Evolutionary conservation across 2,797 vertebrate genomes (phyloP).

Genomic region (Chaetophractus vellerosus): DNA sequence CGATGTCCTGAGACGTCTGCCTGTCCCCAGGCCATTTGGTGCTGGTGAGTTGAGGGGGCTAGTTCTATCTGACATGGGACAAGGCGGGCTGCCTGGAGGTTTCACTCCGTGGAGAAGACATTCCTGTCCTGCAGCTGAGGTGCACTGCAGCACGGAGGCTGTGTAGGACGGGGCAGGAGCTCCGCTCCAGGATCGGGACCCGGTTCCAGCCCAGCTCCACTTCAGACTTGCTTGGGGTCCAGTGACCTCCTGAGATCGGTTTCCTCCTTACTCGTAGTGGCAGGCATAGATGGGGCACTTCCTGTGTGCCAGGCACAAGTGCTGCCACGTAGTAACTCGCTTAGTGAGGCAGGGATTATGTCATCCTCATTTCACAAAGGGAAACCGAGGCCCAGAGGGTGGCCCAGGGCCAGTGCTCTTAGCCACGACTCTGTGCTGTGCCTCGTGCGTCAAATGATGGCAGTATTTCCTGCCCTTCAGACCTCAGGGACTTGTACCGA

Average conservation of each 20-base stretch:
- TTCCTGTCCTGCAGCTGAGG: background rate
- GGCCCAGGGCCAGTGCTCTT: background rate
- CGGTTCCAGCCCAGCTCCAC: background rate
- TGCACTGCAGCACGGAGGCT: background rate
- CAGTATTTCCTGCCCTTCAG: background rate
- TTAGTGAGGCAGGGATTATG: background rate
- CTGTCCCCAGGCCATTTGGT: background rate
- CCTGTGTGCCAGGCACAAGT: background rate
- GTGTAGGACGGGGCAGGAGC: too few relatives aligned
- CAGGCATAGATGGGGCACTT: too few relatives aligned
- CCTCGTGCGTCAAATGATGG: background rate
- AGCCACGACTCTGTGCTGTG: background rate
- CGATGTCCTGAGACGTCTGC: background rate
- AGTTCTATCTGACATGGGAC: background rate
- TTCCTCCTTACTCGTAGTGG: background rate
- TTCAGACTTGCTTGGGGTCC: background rate
- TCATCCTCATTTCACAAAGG: background rate
- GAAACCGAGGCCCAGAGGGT: slow-evolving; percentile 9
- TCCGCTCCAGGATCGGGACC: background rate
- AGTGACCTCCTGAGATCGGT: background rate
- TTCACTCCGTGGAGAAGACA: background rate
- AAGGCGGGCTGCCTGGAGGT: background rate
- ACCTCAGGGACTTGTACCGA: background rate
- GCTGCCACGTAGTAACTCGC: background rate
- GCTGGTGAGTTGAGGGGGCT: background rate